Conservation (phyloP, 1,140 invertebrate genomes). For the Diabrotica virgifera region DNA sequence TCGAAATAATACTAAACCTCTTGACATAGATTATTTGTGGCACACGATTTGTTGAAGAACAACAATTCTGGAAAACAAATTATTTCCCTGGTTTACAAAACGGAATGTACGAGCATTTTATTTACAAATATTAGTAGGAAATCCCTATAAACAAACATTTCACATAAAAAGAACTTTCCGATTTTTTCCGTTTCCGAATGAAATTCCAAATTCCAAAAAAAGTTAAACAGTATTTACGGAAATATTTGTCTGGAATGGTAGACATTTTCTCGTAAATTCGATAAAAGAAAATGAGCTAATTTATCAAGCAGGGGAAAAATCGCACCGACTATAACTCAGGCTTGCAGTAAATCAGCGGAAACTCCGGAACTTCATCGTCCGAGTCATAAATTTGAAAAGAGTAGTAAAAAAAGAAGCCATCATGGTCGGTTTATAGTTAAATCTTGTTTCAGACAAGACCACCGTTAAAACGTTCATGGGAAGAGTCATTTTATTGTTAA, state of each 20-base stretch:
- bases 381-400: constrained; percentile 14
- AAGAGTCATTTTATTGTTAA: too few relatives aligned
- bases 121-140: too few relatives aligned
- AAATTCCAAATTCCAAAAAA: background rate
- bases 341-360: background rate
- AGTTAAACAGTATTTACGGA: background rate
- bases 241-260: background rate
- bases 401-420: constrained; percentile 14
- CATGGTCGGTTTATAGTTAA: constrained; percentile 4
- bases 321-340: background rate
- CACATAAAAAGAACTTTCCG: too few relatives aligned
- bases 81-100: too few relatives aligned
- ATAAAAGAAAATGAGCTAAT: constrained; percentile 3
- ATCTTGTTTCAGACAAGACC: background rate
- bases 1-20: too few relatives aligned
- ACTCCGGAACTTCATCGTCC: constrained; percentile 13
- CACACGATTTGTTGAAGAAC: too few relatives aligned
- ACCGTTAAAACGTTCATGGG: background rate
- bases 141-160: too few relatives aligned
- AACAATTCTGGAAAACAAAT: too few relatives aligned
- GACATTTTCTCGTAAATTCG: background rate
- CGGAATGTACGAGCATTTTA: too few relatives aligned
- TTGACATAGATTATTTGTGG: too few relatives aligned
- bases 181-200: too few relatives aligned
- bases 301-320: constrained; percentile 3